Percentiles rank a stretch among this genome's conserved stretches.
phyloP scores from a whole-genome alignment of 2,113 vertebrate genomes.

The Pithys albifrons region DNA sequence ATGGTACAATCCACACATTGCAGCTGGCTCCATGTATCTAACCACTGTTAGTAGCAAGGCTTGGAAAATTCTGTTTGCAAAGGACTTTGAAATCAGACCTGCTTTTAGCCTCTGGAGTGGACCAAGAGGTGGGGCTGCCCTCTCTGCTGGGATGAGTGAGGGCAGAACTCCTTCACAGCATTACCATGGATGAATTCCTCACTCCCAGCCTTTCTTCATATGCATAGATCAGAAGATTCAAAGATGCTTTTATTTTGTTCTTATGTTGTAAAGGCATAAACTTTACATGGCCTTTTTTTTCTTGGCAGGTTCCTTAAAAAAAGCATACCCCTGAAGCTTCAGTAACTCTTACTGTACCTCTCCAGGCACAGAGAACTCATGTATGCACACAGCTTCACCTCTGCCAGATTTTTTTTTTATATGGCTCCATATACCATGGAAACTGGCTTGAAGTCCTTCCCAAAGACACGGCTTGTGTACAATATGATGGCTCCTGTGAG shows the following conservation, averaged over 20 bases:
- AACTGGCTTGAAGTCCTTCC: not conserved
- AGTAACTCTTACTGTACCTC: not conserved
- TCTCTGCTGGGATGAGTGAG: not conserved
- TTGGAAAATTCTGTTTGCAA: not conserved
- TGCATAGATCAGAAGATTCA: not conserved
- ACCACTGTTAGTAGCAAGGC: not conserved
- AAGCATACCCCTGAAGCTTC: not conserved
- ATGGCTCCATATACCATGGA: not conserved
- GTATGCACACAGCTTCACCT: not conserved
- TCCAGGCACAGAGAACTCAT: not conserved
- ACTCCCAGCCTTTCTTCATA: not conserved
- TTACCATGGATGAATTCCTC: not conserved
- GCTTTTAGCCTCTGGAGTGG: not conserved
- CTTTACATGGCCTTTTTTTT: not conserved
- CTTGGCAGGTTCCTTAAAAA: not conserved
- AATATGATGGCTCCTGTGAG: not conserved
- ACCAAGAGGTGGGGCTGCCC: not conserved
- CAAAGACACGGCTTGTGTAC: not conserved
- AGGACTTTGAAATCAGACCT: not conserved
- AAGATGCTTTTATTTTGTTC: not conserved
- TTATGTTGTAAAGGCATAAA: not conserved
- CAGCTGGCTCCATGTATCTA: not conserved
- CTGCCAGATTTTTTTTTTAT: not conserved
- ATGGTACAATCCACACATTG: not conserved
- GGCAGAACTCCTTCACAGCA: not conserved